Conservation (phyloP, 2,888 invertebrate genomes). For the Branchellion lobata region DNA sequence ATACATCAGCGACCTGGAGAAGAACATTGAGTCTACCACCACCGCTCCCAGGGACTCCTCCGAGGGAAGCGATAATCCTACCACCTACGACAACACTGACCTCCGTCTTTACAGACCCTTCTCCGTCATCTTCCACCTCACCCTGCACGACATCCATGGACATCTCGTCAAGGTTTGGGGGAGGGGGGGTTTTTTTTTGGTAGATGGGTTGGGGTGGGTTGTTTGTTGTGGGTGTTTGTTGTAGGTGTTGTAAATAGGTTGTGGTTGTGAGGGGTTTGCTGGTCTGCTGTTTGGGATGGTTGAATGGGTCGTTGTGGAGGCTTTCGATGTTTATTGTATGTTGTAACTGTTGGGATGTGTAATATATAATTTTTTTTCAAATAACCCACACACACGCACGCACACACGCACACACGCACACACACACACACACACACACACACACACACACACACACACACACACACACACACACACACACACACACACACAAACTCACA, state of each 20-base stretch:
- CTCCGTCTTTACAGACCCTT: slow-evolving; percentile 83
- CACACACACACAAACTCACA: no score
- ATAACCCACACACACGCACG: no score
- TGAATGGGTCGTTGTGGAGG: no score
- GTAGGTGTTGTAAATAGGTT: background rate
- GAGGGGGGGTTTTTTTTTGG: background rate
- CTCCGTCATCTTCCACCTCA: slow-evolving; percentile 86
- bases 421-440: no score
- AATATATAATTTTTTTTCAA: no score
- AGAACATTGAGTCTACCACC: slow-evolving; percentile 30
- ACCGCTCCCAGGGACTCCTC: background rate
- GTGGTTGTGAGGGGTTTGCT: background rate
- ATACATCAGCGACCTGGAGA: slow-evolving; percentile 80
- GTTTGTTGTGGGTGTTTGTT: no score
- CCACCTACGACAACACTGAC: slow-evolving; percentile 64
- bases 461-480: no score
- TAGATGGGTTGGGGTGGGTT: background rate
- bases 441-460: no score
- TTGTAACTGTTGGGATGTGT: no score
- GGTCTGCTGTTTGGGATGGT: background rate
- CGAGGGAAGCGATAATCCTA: background rate
- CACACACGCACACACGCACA: no score
- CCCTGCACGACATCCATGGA: slow-evolving; percentile 91
- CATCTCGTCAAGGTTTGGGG: slow-evolving; percentile 81
- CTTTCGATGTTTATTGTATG: no score